Percentiles rank a stretch among this genome's conserved stretches.
These are phyloP conservation scores for Drosophila bocqueti DNA, from an alignment of 1,140 invertebrate genomes.

Conservation along the genomic window DNA sequence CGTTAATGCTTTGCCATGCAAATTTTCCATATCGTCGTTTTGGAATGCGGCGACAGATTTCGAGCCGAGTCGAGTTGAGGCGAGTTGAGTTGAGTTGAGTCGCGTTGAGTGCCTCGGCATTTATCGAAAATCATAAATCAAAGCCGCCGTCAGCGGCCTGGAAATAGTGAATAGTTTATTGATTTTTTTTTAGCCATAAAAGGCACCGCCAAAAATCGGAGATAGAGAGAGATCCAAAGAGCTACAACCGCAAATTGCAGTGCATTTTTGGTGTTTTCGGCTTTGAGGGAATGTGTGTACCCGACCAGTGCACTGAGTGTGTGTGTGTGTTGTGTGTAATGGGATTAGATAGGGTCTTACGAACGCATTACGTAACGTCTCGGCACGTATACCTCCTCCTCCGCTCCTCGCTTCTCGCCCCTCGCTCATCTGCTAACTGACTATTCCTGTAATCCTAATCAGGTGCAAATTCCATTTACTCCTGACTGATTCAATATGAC, in stretches of 20 bases:
- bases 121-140: constrained; percentile 55
- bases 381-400: constrained; percentile 43
- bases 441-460: constrained; percentile 44
- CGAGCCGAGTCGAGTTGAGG: constrained; percentile 28
- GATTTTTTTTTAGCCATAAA: constrained; percentile 41
- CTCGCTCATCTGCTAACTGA: too few species aligned
- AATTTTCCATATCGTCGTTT: constrained; percentile 50
- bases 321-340: constrained; percentile 45
- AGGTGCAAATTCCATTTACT: constrained; percentile 77
- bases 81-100: constrained; percentile 21
- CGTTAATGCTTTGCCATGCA: constrained; percentile 80
- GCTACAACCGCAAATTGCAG: constrained; percentile 55
- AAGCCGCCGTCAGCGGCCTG: constrained; percentile 38
- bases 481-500: constrained; percentile 78
- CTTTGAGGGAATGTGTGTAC: constrained; percentile 6
- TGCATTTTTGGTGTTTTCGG: constrained; percentile 55
- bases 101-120: constrained; percentile 43
- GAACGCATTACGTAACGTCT: constrained; percentile 66
- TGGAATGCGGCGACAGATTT: constrained; percentile 66
- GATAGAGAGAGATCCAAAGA: constrained; percentile 4
- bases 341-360: constrained; percentile 73
- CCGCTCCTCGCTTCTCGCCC: background rate
- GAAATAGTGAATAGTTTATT: constrained; percentile 47
- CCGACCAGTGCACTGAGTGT: background rate
- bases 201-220: constrained; percentile 27